A percentile compares a stretch with the other conserved stretches of the same genome.
These are phyloP conservation scores for Piaya cayana DNA, from an alignment of 2,113 vertebrate species.

Conservation along the genomic window DNA sequence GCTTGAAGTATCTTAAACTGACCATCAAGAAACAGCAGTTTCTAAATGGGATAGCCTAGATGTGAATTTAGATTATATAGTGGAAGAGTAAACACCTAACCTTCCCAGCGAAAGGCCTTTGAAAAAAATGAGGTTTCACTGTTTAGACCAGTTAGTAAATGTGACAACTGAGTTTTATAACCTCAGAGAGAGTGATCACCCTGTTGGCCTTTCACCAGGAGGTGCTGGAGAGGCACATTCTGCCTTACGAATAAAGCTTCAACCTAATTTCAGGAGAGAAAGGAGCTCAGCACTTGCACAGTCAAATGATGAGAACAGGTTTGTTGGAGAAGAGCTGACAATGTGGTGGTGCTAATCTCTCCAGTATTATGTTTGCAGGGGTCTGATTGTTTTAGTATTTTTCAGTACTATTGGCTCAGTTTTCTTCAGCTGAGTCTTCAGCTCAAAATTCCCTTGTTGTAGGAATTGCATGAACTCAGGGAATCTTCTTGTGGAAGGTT, in stretches of 20 bases:
- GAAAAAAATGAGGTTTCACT: background rate
- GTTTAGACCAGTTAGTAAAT: background rate
- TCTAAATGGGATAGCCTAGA: background rate
- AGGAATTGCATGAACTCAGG: background rate
- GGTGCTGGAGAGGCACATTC: background rate
- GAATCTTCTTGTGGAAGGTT: background rate
- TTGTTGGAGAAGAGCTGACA: background rate
- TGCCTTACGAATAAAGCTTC: background rate
- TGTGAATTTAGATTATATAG: background rate
- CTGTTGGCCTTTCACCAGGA: accelerated
- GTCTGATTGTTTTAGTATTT: background rate
- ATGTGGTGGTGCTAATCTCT: background rate
- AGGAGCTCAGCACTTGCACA: background rate
- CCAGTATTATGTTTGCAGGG: background rate
- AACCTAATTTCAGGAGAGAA: background rate
- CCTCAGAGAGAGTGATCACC: background rate
- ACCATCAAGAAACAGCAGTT: background rate
- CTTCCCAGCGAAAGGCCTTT: background rate
- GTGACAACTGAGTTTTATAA: background rate
- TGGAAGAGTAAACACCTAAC: background rate
- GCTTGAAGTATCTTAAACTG: background rate
- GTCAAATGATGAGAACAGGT: background rate
- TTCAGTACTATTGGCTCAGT: background rate
- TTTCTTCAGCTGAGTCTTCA: background rate
- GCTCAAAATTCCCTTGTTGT: background rate